Base-by-base conservation (phyloP, 2,797 vertebrate genomes). In the Silurus aristotelis region DNA sequence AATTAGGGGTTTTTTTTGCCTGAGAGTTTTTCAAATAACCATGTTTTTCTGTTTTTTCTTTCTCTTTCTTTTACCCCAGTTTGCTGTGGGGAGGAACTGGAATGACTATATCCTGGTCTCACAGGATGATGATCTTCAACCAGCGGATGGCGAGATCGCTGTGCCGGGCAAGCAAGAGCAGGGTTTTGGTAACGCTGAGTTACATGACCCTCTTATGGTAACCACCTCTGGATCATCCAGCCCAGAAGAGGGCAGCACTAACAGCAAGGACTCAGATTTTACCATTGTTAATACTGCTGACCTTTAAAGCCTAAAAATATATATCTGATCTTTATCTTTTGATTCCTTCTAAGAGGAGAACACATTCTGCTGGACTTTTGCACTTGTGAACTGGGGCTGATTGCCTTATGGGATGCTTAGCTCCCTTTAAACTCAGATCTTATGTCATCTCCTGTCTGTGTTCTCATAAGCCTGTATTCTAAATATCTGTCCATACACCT, bases 251-350 rank as follows among this genome's bases (percentile, higher is more conserved):
- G 93, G 97, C 95, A 97, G 96, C 92, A 98, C 96, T 92, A 93
- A 98, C 92, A 99, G 98, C 96, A 99, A 99, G 91, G 98, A 99
- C 96, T 99, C 98, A 1, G 98, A 99, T 93, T 99, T 99, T 89
- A 98, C 97, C 91, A 99, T 99, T 12, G 98, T 99, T 83, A 99
- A 97, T 90, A 97, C 98, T 0, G 90, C 95, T 88, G 98, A 99
- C 91, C 92, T 96, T 91, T 96, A 93, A 96, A 87, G 15, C 9
- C 60, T 64, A 14, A 83, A 63, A 71, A 43, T 22, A 14, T 43
- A 70, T 73, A 4, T 71, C 83, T 63, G 14, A 27, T 46, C 78
- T 84, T 87, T 86, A 27, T 46, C 68, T 70, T 70, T 83, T 82
- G 31, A 43, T 31, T 48, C 66, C 15, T 6, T 80, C 6, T 31